These are phyloP conservation scores for Clostera curtula DNA, from an alignment of 2,888 invertebrate species.

Conservation along the genomic window DNA sequence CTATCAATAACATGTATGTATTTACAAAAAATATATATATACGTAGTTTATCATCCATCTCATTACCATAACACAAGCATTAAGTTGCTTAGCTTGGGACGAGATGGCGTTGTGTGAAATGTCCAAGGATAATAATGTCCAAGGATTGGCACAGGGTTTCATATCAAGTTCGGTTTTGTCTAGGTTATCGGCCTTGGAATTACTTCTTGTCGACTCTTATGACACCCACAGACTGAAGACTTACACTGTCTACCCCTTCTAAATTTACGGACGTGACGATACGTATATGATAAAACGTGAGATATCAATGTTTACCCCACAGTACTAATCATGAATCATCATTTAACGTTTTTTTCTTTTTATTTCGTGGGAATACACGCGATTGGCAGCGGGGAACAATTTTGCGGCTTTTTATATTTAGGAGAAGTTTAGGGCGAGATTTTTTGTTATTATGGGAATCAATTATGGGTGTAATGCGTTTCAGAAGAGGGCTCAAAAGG, in stretches of 20 bases:
- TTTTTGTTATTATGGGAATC: slow-evolving; percentile 16
- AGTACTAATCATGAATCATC: slow-evolving; percentile 26
- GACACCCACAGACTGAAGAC: neutral
- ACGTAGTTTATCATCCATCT: too few relatives aligned
- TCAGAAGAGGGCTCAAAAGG: slow-evolving; percentile 17
- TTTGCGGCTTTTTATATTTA: slow-evolving; percentile 24
- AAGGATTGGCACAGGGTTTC: too few relatives aligned
- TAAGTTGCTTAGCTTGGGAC: too few relatives aligned
- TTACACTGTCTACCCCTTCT: neutral
- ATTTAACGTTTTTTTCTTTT: slow-evolving; percentile 18
- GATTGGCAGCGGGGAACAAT: slow-evolving; percentile 25
- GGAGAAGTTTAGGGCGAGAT: slow-evolving; percentile 10
- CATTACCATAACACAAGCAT: too few relatives aligned
- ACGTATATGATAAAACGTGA: neutral
- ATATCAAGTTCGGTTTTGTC: too few relatives aligned
- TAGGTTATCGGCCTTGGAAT: too few relatives aligned
- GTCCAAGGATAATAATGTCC: too few relatives aligned
- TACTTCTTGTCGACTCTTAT: neutral
- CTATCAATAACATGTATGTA: too few relatives aligned
- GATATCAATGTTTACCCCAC: slow-evolving; percentile 9
- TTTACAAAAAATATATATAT: too few relatives aligned
- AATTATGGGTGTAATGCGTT: slow-evolving; percentile 20
- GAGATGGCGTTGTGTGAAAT: too few relatives aligned
- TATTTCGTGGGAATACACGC: slow-evolving; percentile 25
- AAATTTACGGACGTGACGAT: neutral